A percentile compares a stretch with the other conserved stretches of the same genome.
These are phyloP conservation scores for Pocota personata DNA, from an alignment of 2,888 invertebrate species.

Conservation along the genomic window DNA sequence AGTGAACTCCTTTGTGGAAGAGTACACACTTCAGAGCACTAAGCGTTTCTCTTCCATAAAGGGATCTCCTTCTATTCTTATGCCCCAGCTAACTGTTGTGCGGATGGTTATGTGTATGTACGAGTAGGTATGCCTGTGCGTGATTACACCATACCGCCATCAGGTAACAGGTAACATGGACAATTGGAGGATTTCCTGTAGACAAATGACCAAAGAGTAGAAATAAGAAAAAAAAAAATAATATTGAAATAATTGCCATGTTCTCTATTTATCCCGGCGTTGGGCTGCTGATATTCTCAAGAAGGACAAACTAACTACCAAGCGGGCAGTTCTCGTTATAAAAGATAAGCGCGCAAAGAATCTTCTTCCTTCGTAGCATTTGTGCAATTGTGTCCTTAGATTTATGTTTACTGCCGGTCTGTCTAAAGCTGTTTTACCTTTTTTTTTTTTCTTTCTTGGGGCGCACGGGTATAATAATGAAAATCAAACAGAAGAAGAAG, in stretches of 20 bases:
- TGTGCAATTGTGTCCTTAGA: slow-evolving; percentile 52
- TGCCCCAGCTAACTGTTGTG: not conserved
- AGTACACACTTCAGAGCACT: slow-evolving; percentile 40
- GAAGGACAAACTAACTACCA: slow-evolving; percentile 40
- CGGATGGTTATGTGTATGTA: not conserved
- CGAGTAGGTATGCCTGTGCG: not conserved
- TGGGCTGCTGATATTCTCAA: not conserved
- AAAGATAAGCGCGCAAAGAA: slow-evolving; percentile 15
- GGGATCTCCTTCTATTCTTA: not conserved
- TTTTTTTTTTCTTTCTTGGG: not conserved
- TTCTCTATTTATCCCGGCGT: slow-evolving; percentile 12
- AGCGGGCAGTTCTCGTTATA: slow-evolving; percentile 3
- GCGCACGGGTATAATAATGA: slow-evolving; percentile 47
- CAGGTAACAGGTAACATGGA: slow-evolving; percentile 6
- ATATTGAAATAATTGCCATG: slow-evolving; percentile 58
- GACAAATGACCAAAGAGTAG: not conserved
- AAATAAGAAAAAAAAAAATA: slow-evolving; percentile 18
- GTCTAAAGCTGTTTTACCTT: slow-evolving; percentile 17
- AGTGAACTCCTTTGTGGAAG: slow-evolving; percentile 29
- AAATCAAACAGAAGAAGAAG: slow-evolving; percentile 41
- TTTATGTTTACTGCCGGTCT: slow-evolving; percentile 60
- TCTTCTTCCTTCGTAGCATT: slow-evolving; percentile 15
- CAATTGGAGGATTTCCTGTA: slow-evolving; percentile 39
- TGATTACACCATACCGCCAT: slow-evolving; percentile 25
- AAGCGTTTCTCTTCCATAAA: slow-evolving; percentile 37